Evolutionary conservation across 2,113 vertebrate species (phyloP), one percentile per base, ranked within the genome.

Genomic region (Struthidea cinerea): DNA sequence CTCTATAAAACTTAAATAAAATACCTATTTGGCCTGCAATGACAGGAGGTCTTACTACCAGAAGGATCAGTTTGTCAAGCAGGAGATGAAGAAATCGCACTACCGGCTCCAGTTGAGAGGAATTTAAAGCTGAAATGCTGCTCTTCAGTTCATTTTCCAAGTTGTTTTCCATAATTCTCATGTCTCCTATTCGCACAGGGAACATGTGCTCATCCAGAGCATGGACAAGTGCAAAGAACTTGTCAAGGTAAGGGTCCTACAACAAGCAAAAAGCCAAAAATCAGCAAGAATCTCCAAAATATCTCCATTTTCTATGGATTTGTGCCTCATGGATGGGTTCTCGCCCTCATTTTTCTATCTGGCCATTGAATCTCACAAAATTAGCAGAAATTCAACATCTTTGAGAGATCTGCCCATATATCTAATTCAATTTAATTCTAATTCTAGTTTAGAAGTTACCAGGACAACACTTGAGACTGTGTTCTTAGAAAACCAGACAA

Each of bases 171-270:
- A 99, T 99, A 97, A 99, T 99, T 84, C 99, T 98, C 98, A 99
- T 99, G 97, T 99, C 99, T 91, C 99, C 99, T 96, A 99, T 99
- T 90, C 99, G 97, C 68, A 99, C 99, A 9, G 99, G 99, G 97
- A 99, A 99, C 99, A 99, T 99, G 97, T 99, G 99, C 97, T 99
- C 99, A 74, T 99, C 99, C 98, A 99, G 98, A 59, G 99, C 99
- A 78, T 99, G 99, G 57, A 99, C 99, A 97, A 99, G 97, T 21
- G 99, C 99, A 97, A 99, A 99, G 97, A 99, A 99, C 96, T 99
- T 99, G 97, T 99, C 99, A 42, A 99, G 98, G 88, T 98, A 99
- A 93, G 99, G 99, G 96, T 99, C 99, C 99, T 99, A 93, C 26
- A 89, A 90, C 59, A 95, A 95, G 85, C 13, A 85, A 75, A 71